Conservation (phyloP, 37 sponge, comb jelly and placozoan genomes). For the Halisarca cf. caerulea region DNA sequence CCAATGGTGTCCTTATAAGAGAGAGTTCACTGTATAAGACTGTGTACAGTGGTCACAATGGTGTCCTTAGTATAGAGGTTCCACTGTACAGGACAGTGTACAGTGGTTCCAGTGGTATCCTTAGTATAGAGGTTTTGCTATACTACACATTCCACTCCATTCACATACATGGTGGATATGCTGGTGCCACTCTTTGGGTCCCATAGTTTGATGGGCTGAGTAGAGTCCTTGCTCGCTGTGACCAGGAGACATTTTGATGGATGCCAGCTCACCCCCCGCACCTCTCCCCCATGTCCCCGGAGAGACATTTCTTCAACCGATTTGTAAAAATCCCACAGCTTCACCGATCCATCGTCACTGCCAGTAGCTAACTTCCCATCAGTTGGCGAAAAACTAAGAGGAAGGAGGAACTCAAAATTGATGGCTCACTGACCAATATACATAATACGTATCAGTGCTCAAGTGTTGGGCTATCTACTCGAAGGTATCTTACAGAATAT, state of each 20-base stretch:
- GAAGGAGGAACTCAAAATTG: not conserved
- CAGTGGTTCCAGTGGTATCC: no score
- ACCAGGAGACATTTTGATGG: conserved; percentile 86
- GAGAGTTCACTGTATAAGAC: no score
- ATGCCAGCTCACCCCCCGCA: conserved; percentile 94
- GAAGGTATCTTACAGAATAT: no score
- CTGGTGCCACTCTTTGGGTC: conserved; percentile 88
- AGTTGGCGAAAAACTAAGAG: conserved; percentile 86
- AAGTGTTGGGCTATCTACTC: no score
- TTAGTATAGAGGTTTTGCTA: no score
- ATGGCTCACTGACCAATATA: not conserved
- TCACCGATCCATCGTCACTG: conserved; percentile 93
- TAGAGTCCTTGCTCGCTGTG: conserved; percentile 95
- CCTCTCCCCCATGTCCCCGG: conserved; percentile 97
- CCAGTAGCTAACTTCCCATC: conserved; percentile 95
- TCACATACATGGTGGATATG: conserved; percentile 86
- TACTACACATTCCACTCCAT: no score
- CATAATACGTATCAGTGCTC: no score
- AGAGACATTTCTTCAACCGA: conserved; percentile 82
- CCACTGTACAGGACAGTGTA: no score
- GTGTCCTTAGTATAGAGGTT: no score
- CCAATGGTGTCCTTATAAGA: no score
- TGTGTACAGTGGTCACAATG: no score
- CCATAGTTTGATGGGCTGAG: conserved; percentile 97
- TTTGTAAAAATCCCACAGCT: conserved; percentile 90